These are phyloP conservation scores for Drosophila trichaetosa DNA, from an alignment of 2,888 invertebrate genomes.

Conservation along the genomic window DNA sequence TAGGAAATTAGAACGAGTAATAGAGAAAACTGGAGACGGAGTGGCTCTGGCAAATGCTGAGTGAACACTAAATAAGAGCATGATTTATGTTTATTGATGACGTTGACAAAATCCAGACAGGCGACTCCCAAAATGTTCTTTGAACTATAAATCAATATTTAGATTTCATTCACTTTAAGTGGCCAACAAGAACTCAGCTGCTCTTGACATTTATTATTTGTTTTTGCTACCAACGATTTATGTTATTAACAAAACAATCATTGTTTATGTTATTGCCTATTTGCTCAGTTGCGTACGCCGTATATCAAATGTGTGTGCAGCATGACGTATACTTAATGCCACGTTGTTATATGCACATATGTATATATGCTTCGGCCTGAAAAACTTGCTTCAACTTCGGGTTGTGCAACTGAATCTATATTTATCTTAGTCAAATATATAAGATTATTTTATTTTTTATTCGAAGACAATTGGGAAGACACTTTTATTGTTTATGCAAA, in stretches of 20 bases:
- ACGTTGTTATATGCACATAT: not conserved
- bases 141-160: conserved; percentile 56
- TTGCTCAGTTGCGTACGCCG: not conserved
- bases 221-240: conserved; percentile 23
- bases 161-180: conserved; percentile 21
- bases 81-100: conserved; percentile 67
- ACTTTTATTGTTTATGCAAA: not conserved
- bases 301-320: conserved; percentile 5
- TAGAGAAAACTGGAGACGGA: conserved; percentile 26
- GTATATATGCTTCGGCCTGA: not conserved
- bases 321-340: conserved; percentile 18
- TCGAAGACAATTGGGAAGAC: not conserved
- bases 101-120: conserved; percentile 53
- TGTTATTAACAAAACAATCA: conserved; percentile 34
- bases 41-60: not conserved
- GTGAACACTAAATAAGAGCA: conserved; percentile 25
- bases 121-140: conserved; percentile 5
- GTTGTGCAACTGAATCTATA: not conserved
- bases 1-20: conserved; percentile 66
- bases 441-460: not conserved
- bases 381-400: not conserved
- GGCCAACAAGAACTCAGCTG: conserved; percentile 23
- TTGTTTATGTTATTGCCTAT: conserved; percentile 1
- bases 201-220: conserved; percentile 40
- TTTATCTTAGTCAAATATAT: not conserved